phyloP scores from a whole-genome alignment of 2,797 vertebrate species.

The Eulemur coronatus region DNA sequence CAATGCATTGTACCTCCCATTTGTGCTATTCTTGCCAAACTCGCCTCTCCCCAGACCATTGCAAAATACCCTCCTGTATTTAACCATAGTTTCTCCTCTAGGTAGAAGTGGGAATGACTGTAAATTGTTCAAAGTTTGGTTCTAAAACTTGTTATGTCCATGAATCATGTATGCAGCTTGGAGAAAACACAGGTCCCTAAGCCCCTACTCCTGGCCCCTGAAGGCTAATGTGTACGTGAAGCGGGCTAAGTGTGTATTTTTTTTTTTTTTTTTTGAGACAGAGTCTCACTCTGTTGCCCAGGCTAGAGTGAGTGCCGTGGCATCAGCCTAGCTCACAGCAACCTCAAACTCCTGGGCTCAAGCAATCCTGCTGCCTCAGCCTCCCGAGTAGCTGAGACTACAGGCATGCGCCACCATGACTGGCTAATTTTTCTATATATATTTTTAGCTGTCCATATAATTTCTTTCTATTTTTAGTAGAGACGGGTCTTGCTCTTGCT shows the following conservation, averaged over 20 bases:
- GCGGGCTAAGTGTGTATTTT: not conserved
- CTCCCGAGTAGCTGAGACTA: too few species aligned
- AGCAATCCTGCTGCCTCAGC: too few species aligned
- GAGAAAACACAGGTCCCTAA: not conserved
- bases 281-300: too few species aligned
- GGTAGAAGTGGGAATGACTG: not conserved
- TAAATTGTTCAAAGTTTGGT: not conserved
- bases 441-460: too few species aligned
- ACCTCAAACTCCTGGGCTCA: too few species aligned
- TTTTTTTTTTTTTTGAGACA: too few species aligned
- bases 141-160: not conserved
- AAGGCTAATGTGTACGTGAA: not conserved
- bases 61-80: not conserved
- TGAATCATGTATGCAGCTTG: not conserved
- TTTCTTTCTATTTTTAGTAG: too few species aligned
- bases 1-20: not conserved
- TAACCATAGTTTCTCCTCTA: not conserved
- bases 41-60: not conserved
- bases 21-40: not conserved
- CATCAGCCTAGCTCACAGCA: too few species aligned
- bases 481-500: too few species aligned
- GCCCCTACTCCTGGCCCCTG: not conserved
- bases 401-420: too few species aligned
- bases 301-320: too few species aligned
- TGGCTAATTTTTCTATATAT: too few species aligned